Percentiles rank a stretch among this genome's conserved stretches.
phyloP scores from a whole-genome alignment of 1,140 invertebrate genomes.

The Drosophila tropicalis region DNA sequence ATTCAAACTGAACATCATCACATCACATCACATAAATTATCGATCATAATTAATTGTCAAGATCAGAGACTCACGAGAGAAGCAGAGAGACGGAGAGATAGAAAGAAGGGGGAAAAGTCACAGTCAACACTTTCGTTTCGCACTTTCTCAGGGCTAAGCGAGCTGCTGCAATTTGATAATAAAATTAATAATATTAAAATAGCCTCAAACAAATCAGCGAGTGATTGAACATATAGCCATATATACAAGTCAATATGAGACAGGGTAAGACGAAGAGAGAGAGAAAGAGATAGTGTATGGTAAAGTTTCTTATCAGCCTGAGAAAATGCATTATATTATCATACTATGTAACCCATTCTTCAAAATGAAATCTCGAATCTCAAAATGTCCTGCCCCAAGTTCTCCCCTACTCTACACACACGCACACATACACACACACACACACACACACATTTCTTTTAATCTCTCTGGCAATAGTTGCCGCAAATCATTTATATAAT shows the following conservation, averaged over 20 bases:
- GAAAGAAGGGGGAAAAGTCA: neutral
- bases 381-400: conserved; percentile 19
- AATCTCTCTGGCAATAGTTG: conserved; percentile 33
- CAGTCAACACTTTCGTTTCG: conserved; percentile 59
- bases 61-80: conserved; percentile 7
- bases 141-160: conserved; percentile 58
- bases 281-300: neutral
- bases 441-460: conserved; percentile 14
- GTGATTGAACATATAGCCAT: conserved; percentile 59
- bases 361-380: neutral
- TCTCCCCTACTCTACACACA: neutral
- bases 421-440: too few relatives aligned
- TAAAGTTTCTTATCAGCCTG: conserved; percentile 1
- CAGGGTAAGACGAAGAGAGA: conserved; percentile 49
- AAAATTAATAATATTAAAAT: conserved; percentile 27
- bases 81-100: neutral
- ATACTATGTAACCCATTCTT: neutral
- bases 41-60: conserved; percentile 62
- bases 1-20: neutral
- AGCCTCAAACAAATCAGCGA: conserved; percentile 48
- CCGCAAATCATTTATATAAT: conserved; percentile 28
- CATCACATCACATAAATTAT: conserved; percentile 55
- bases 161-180: conserved; percentile 51
- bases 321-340: conserved; percentile 2
- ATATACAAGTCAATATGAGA: neutral